phyloP scores from a whole-genome alignment of 2,113 vertebrate genomes.

The Saimiri boliviensis region DNA sequence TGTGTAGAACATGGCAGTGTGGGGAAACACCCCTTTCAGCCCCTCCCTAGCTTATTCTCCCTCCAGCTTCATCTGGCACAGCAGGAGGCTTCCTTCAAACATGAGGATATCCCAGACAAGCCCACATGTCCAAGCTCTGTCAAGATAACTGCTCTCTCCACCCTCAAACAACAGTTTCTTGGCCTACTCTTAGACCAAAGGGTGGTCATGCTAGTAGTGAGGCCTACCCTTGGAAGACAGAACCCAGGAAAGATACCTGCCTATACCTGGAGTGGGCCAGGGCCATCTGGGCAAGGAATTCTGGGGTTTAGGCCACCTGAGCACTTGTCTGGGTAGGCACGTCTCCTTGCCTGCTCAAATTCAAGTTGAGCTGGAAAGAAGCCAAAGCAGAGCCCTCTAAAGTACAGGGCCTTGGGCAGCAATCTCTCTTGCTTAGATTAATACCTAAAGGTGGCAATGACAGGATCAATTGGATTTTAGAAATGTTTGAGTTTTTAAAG shows the following conservation, averaged over 20 bases:
- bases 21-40: neutral
- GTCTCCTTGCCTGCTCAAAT: neutral
- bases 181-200: neutral
- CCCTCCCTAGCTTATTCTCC: neutral
- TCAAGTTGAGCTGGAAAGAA: neutral
- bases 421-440: neutral
- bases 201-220: neutral
- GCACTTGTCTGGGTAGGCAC: neutral
- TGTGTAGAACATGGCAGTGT: neutral
- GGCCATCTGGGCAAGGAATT: neutral
- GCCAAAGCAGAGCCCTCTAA: neutral
- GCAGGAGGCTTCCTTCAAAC: neutral
- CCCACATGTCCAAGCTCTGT: neutral
- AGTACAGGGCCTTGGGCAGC: neutral
- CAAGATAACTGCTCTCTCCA: neutral
- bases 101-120: neutral
- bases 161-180: neutral
- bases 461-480: neutral
- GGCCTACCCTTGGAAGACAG: neutral
- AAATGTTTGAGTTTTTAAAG: conserved; percentile 19
- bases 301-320: neutral
- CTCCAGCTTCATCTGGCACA: neutral
- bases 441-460: neutral
- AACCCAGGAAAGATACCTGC: neutral
- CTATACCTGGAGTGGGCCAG: neutral